Evolutionary conservation across 2,797 vertebrate genomes (phyloP).

Genomic region (Phataginus tetradactyla): DNA sequence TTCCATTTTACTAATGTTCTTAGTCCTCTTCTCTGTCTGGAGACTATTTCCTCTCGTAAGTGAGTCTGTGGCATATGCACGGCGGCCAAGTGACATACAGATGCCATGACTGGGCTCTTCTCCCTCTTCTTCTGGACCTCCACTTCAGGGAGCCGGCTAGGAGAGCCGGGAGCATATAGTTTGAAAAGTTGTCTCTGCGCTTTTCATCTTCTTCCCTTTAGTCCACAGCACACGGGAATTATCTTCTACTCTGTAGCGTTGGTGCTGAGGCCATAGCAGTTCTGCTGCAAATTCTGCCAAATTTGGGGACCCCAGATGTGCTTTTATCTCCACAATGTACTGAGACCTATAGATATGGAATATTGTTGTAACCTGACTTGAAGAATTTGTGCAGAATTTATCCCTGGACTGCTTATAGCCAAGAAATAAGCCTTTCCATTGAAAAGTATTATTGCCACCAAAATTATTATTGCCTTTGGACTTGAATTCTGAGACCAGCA

Average conservation of each 20-base stretch:
- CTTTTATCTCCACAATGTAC: background rate
- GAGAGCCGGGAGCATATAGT: background rate
- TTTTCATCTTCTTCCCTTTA: background rate
- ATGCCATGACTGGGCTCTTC: background rate
- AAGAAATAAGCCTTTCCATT: background rate
- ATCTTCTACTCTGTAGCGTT: background rate
- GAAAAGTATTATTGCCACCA: background rate
- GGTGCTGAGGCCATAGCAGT: background rate
- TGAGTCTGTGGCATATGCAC: background rate
- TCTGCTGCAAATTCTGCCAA: background rate
- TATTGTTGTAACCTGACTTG: background rate
- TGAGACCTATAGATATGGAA: background rate
- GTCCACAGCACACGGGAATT: accelerated
- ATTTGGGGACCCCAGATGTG: background rate
- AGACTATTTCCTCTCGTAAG: background rate
- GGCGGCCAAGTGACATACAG: background rate
- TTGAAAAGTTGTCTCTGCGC: background rate
- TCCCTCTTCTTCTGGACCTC: background rate
- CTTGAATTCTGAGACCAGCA: background rate
- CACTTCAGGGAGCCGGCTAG: background rate
- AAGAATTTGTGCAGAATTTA: background rate
- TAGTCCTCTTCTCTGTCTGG: background rate
- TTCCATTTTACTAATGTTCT: background rate
- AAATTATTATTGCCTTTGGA: slow-evolving; percentile 10
- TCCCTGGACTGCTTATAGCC: background rate